Evolutionary conservation across 2,888 invertebrate genomes (phyloP), one percentile per base, ranked within the genome.

Genomic region (Calliscelio sp.): DNA sequence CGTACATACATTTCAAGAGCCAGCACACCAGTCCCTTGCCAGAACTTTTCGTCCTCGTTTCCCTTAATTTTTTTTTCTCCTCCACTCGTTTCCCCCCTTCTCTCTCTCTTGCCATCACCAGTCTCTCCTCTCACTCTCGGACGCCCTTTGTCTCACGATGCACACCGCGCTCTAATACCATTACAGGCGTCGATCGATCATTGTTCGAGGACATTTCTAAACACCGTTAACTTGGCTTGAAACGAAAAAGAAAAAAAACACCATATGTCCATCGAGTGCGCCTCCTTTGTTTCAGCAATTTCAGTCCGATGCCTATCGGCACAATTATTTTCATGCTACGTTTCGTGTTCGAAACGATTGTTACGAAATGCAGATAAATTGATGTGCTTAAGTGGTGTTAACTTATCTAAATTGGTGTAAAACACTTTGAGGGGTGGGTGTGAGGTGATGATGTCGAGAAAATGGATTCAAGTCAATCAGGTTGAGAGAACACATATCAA

Each of bases 1-100:
- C 82, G 75, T 63, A 75, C 82, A 66, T 79, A 61, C 63, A 78
- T 82, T 82, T 82, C 66, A 68, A 82, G 82, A 66, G 81, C 71
- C 70, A 44, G 70, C 28, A 14, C 20, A 51, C 65, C 55, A 63
- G 80, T 74, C 71, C 81, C 74, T 71, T 38, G 53, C 59, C 79
- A 63, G 79, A 57, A 77, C 75, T 70, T 75, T 71, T 79, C 79
- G 51, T 74, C 81, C 73, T 57, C 57, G 55, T 81, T 81, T 73
- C 80, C 73, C 80, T 75, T 73, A 66, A 80, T 77, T 71, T 55
- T 79, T 44, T 85, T 66, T 44, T 41, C 70, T 66, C 16, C 61
- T 44, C 59, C n/a, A 25, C 14, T 28, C 55, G 49, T 10, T 7
- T 11, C 20, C 24, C 5, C 38, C 51, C 22, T 7, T 41, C 46